phyloP scores from a whole-genome alignment of 2,113 vertebrate genomes.

The Eolophus roseicapilla region DNA sequence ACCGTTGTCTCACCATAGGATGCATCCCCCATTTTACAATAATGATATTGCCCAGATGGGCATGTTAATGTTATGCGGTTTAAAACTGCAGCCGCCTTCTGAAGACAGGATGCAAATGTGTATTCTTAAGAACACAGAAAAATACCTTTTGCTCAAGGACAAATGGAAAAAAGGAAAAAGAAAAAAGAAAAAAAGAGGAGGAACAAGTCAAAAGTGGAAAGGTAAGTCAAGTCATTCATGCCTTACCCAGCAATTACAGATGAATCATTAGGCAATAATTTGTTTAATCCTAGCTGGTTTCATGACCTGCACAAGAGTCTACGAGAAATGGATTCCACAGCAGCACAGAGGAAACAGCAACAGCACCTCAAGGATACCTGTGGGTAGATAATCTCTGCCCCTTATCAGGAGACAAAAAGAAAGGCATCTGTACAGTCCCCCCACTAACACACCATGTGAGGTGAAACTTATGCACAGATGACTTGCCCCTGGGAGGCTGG shows the following conservation, averaged over 20 bases:
- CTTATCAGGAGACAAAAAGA: neutral
- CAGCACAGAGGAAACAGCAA: neutral
- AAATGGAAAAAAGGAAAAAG: neutral
- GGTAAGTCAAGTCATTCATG: neutral
- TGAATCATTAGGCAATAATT: neutral
- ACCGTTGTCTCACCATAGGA: neutral
- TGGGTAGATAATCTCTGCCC: neutral
- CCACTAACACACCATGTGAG: accelerated
- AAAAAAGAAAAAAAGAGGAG: neutral
- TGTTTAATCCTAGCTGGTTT: neutral
- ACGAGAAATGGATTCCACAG: neutral
- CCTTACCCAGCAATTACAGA: neutral
- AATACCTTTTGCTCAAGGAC: neutral
- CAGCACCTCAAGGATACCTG: neutral
- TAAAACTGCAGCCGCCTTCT: neutral
- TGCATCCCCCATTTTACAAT: neutral
- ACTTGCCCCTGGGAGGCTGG: neutral
- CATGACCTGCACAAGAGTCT: neutral
- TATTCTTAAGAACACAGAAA: neutral
- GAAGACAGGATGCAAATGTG: neutral
- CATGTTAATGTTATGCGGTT: neutral
- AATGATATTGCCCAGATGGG: neutral
- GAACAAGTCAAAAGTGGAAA: neutral
- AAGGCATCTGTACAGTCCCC: neutral
- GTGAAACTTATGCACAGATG: accelerated